Evolutionary conservation across 2,113 vertebrate genomes (phyloP), one percentile per base, ranked within the genome.

Genomic region (Hemibagrus wyckioides): DNA sequence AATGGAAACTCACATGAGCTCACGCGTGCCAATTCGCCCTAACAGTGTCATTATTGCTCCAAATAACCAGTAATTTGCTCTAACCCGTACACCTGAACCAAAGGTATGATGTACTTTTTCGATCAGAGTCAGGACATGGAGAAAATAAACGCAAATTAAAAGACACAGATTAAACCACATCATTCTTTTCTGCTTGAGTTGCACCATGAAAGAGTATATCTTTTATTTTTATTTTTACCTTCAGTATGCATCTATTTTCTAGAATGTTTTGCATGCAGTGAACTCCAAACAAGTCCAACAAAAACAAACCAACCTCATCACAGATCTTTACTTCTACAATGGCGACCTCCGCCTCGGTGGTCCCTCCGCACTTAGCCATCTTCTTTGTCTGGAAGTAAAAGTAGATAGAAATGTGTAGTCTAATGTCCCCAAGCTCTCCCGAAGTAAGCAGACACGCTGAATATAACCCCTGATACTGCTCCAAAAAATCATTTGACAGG

Each of bases 301-400:
- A 61, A 57, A 23, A 67, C 23, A 67, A 76, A 91, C 96, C 94
- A 86, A 97, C 97, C 90, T 73, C 0, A 0, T 96, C 1, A 36
- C 50, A 93, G 1, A 97, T 90, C 4, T 87, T 10, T 28, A 97
- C 0, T 7, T 95, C 86, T 6, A 89, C 82, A 52, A 94, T 93
- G 0, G 96, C 96, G 0, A 90, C 30, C 63, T 23, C 17, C 1
- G 8, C 0, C 0, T 91, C 39, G 0, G 69, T 23, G 9, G 91
- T 89, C 13, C 95, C 96, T 75, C 97, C 97, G 0, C 85, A 28
- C 91, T 93, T 92, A 23, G 84, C 0, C 90, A 90, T 94, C 30
- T 75, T 83, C 21, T 23, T 23, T 30, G n/a, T 41, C 48, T n/a
- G 15, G 13, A 77, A 4, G 17, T 21, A 33, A 36, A 19, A 63